phyloP scores from a whole-genome alignment of 2,797 vertebrate genomes.

The Phylloscopus collybita region DNA sequence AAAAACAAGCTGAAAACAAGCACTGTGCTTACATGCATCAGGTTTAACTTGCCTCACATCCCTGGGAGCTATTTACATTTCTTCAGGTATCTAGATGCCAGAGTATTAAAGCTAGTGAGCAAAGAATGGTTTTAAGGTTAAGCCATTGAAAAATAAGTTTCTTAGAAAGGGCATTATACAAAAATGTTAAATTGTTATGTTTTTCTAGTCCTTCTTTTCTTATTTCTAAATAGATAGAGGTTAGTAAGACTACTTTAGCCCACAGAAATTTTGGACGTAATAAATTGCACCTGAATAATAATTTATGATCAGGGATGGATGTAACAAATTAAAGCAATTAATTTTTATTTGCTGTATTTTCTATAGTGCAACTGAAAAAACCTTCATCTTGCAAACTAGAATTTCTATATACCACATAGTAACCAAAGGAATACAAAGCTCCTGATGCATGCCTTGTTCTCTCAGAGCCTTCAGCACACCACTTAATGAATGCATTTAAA shows the following conservation, averaged over 20 bases:
- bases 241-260: background rate
- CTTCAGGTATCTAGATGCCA: background rate
- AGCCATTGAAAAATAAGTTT: background rate
- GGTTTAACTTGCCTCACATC: background rate
- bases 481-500: background rate
- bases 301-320: background rate
- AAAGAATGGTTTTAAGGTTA: background rate
- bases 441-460: background rate
- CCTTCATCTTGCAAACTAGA: background rate
- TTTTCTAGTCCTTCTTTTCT: background rate
- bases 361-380: background rate
- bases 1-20: slow-evolving; percentile 24
- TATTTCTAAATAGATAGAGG: background rate
- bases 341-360: background rate
- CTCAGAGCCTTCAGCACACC: background rate
- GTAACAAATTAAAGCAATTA: background rate
- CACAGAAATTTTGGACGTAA: background rate
- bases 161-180: background rate
- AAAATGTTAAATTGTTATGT: background rate
- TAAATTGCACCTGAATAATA: background rate
- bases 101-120: background rate
- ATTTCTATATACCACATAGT: background rate
- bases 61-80: background rate
- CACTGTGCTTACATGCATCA: background rate
- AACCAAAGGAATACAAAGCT: background rate